Conservation (phyloP, 2,888 invertebrate genomes). For the Drosophila buzzatii region DNA sequence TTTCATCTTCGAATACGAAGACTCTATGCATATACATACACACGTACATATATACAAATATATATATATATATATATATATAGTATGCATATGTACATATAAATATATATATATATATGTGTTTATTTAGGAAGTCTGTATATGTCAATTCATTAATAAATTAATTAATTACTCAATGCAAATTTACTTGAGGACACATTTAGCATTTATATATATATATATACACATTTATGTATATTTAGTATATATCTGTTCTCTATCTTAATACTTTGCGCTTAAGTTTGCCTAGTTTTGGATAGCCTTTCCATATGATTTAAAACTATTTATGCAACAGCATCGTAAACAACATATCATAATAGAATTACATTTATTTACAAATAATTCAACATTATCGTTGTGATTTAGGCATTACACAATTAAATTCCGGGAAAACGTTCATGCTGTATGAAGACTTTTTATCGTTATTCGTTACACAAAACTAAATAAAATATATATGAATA, state of each 20-base stretch:
- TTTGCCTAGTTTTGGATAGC: slow-evolving; percentile 46
- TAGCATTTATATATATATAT: slow-evolving; percentile 59
- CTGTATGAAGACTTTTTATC: slow-evolving; percentile 48
- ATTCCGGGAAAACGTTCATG: slow-evolving; percentile 52
- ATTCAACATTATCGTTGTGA: slow-evolving; percentile 49
- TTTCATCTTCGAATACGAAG: slow-evolving; percentile 55
- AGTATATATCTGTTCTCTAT: slow-evolving; percentile 6
- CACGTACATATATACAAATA: slow-evolving; percentile 15
- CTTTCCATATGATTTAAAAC: slow-evolving; percentile 32
- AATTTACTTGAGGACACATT: slow-evolving; percentile 45
- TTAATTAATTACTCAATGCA: slow-evolving; percentile 39
- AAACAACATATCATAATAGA: slow-evolving; percentile 37
- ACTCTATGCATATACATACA: slow-evolving; percentile 35
- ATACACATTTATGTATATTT: slow-evolving; percentile 8
- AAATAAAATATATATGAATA: slow-evolving; percentile 25
- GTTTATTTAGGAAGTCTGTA: slow-evolving; percentile 55
- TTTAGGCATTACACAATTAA: slow-evolving; percentile 48
- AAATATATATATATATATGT: slow-evolving; percentile 13
- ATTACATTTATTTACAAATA: slow-evolving; percentile 41
- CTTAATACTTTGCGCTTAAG: slow-evolving; percentile 32
- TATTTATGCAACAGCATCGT: slow-evolving; percentile 56
- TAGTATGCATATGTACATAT: not conserved
- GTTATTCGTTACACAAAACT: slow-evolving; percentile 18
- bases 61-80: not conserved
- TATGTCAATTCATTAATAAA: slow-evolving; percentile 38